A percentile compares a stretch with the other conserved stretches of the same genome.
Conservation (phyloP, 2,888 invertebrate species). For the Magallana nippona region DNA sequence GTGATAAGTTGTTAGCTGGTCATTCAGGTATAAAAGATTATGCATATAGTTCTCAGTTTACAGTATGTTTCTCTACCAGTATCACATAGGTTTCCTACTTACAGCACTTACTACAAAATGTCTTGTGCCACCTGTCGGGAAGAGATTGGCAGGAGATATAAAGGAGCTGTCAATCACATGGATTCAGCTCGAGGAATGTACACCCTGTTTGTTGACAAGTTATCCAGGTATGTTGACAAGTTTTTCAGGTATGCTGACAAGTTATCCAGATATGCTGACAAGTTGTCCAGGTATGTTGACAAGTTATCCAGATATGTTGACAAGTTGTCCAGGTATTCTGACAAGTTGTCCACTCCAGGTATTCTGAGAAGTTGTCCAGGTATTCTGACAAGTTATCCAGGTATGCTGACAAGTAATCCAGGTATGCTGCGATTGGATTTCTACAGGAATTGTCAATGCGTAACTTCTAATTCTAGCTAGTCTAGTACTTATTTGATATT, state of each 20-base stretch:
- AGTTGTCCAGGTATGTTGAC: not conserved
- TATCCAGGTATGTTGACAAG: constrained; percentile 1
- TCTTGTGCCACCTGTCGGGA: constrained; percentile 26
- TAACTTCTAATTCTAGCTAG: no score
- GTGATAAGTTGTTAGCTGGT: no score
- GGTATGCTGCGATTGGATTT: no score
- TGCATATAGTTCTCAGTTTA: no score
- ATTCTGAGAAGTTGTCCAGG: not conserved
- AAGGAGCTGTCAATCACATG: not conserved
- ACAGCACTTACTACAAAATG: constrained; percentile 33
- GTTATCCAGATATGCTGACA: not conserved
- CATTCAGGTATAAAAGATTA: no score
- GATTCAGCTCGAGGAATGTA: constrained; percentile 19
- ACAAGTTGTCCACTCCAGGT: constrained; percentile 33
- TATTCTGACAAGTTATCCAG: not conserved
- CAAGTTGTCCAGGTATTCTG: not conserved
- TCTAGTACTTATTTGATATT: no score
- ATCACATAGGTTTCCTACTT: no score
- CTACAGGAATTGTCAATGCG: no score
- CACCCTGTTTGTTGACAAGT: constrained; percentile 33
- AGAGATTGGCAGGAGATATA: constrained; percentile 28
- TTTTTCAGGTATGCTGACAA: not conserved
- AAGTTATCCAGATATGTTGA: constrained; percentile 15
- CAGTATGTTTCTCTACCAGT: no score
- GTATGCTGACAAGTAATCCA: not conserved